Evolutionary conservation across 2,888 invertebrate genomes (phyloP).

Genomic region (Lycocerus yunnanus): DNA sequence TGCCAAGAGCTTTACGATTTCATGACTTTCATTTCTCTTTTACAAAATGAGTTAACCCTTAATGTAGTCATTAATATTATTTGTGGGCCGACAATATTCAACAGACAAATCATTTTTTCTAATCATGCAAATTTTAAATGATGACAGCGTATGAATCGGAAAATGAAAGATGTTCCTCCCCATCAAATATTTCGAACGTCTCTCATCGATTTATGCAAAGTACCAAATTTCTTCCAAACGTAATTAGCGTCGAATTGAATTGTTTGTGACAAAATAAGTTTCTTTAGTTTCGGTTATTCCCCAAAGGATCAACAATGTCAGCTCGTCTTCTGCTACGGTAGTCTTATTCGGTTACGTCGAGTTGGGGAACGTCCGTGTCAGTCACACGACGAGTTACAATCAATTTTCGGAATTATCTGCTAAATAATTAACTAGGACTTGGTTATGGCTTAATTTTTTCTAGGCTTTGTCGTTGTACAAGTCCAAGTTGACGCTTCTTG

Average conservation of each 20-base stretch:
- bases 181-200: too few species aligned
- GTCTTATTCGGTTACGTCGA: constrained; percentile 23
- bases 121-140: not conserved
- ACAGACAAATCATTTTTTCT: not conserved
- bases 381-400: constrained; percentile 24
- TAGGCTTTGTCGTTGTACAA: not conserved
- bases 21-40: constrained; percentile 3
- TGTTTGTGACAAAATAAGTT: constrained; percentile 2
- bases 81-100: not conserved
- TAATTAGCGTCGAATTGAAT: not conserved
- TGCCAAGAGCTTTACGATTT: not conserved
- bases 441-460: not conserved
- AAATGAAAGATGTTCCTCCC: not conserved
- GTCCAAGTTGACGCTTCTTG: not conserved
- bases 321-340: constrained; percentile 20
- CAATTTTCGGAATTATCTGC: constrained; percentile 18
- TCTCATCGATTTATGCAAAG: not conserved
- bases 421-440: constrained; percentile 6
- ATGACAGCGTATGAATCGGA: not conserved
- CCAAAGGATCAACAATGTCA: constrained; percentile 19
- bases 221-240: not conserved
- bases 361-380: constrained; percentile 21
- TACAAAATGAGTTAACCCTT: not conserved
- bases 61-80: constrained; percentile 1
- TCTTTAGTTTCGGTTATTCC: constrained; percentile 8